Base-by-base conservation (phyloP, 2,797 vertebrate genomes). In the Argyrosomus regius region DNA sequence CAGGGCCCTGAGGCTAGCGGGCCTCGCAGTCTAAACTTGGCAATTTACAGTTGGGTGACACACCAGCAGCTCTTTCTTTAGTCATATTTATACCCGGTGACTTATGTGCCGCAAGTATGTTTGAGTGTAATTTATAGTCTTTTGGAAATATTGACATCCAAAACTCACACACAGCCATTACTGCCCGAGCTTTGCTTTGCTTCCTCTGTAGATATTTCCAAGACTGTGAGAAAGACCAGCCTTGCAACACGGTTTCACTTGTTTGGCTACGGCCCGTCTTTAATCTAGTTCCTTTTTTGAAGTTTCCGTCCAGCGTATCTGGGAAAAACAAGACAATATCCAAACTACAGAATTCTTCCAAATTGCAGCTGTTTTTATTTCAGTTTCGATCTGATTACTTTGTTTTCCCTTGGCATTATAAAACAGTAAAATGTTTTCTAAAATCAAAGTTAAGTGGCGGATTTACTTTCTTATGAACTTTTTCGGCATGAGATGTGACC, bases 31-130 rank as follows among this genome's bases (percentile, higher is more conserved):
- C 93, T 93, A 91, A 94, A 92, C 77, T 78, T 86, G 83, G 80
- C 74, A 64, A 89, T 92, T 94, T 93, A 78, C 91, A 92, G 90
- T 92, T 91, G 83, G 92, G 83, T 94, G 94, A 94, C 84, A 93
- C 87, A 91, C 80, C 72, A 68, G 46, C 77, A 75, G 75, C 78
- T 94, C 78, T 90, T 89, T 87, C 78, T 90, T 86, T 78, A 82
- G 72, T 91, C 76, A 79, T 92, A 90, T 95, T 93, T 93, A 90
- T 91, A 86, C 81, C 64, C 12, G 50, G 65, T 93, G 88, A 93
- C 84, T 92, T 87, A 69, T 88, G 75, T 80, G 78, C 81, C 26
- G 28, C 71, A 28, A 77, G 11, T 71, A 46, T 73, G 77, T 80
- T 85, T 82, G 70, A 84, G 69, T 72, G 81, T 85, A 87, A 87